Evolutionary conservation across 2,113 vertebrate species (phyloP).

Genomic region (Bubo blakistoni): DNA sequence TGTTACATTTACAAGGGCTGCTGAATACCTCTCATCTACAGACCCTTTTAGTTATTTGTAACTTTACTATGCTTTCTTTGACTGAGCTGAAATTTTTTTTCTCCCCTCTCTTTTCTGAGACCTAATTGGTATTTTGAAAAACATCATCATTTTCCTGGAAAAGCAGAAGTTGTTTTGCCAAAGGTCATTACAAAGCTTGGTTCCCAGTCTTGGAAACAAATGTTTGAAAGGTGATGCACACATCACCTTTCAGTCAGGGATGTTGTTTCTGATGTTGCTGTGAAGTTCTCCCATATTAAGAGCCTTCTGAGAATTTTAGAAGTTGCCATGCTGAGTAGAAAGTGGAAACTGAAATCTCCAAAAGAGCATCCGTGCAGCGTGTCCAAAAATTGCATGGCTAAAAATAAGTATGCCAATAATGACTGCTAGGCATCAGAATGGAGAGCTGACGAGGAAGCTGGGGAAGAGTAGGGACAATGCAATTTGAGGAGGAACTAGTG

Average conservation of each 20-base stretch:
- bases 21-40: not conserved
- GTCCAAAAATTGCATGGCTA: not conserved
- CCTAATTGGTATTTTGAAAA: not conserved
- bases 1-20: not conserved
- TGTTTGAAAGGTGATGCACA: not conserved
- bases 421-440: not conserved
- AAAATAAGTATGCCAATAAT: not conserved
- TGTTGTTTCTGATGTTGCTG: not conserved
- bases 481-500: not conserved
- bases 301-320: not conserved
- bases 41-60: not conserved
- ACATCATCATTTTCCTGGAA: not conserved
- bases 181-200: not conserved
- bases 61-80: not conserved
- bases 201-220: not conserved
- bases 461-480: not conserved
- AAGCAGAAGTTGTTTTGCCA: not conserved
- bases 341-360: not conserved
- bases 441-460: not conserved
- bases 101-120: not conserved
- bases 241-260: not conserved
- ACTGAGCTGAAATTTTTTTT: not conserved
- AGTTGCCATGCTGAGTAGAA: not conserved
- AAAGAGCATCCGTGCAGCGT: not conserved
- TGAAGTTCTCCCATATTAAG: not conserved